phyloP scores from a whole-genome alignment of 2,888 invertebrate species.

The Thumatha senex region DNA sequence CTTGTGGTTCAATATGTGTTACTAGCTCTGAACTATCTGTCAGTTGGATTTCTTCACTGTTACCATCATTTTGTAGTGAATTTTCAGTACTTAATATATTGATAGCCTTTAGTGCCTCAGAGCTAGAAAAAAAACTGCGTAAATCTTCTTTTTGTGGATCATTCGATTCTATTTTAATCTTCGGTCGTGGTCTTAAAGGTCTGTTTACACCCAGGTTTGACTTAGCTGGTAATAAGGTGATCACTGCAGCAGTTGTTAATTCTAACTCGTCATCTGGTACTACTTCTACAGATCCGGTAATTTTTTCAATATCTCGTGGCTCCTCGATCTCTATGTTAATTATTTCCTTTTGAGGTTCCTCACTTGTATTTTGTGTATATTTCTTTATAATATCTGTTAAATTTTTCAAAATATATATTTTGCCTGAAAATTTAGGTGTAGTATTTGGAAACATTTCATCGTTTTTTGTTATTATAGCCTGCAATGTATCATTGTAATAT shows the following conservation, averaged over 20 bases:
- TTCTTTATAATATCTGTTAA: slow-evolving; percentile 86
- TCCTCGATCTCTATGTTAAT: slow-evolving; percentile 48
- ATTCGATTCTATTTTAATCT: slow-evolving; percentile 57
- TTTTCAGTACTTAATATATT: slow-evolving; percentile 59
- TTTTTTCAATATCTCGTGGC: slow-evolving; percentile 56
- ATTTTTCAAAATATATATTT: slow-evolving; percentile 81
- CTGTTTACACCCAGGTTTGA: slow-evolving; percentile 90
- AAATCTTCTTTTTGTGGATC: slow-evolving; percentile 58
- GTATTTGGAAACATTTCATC: slow-evolving; percentile 71
- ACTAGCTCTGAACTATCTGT: slow-evolving; percentile 48
- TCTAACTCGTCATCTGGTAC: slow-evolving; percentile 70
- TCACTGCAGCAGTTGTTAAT: slow-evolving; percentile 65
- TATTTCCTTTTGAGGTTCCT: slow-evolving; percentile 34
- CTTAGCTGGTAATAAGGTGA: slow-evolving; percentile 89
- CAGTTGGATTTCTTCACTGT: slow-evolving; percentile 19
- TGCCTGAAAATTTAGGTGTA: slow-evolving; percentile 69
- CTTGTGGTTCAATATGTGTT: slow-evolving; percentile 38
- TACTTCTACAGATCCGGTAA: slow-evolving; percentile 74
- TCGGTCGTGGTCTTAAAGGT: slow-evolving; percentile 86
- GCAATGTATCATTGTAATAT: slow-evolving; percentile 85
- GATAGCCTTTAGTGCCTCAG: slow-evolving; percentile 52
- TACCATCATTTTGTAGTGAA: slow-evolving; percentile 41
- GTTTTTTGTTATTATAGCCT: slow-evolving; percentile 85
- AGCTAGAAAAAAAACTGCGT: slow-evolving; percentile 60
- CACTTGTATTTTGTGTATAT: slow-evolving; percentile 75